Percentiles rank a stretch among this genome's conserved stretches.
phyloP scores from a whole-genome alignment of 2,113 vertebrate species.

The Nerophis lumbriciformis region DNA sequence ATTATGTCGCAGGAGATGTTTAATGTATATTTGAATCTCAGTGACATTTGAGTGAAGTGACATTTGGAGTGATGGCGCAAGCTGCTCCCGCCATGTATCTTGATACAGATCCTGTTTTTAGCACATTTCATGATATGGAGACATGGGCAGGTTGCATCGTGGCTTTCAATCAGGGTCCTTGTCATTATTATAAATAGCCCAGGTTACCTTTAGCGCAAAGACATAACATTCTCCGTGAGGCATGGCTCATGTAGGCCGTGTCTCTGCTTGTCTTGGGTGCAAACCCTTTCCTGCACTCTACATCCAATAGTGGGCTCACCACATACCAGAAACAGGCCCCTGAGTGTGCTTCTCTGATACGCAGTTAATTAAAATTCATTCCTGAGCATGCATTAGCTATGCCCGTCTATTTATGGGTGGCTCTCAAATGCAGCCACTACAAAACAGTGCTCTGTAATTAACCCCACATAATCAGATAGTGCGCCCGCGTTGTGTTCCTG shows the following conservation, averaged over 20 bases:
- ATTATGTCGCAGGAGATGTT: conserved; percentile 9
- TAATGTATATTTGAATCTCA: conserved; percentile 9
- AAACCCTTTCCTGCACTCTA: conserved; percentile 41
- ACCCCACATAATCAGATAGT: conserved; percentile 78
- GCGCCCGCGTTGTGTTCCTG: conserved; percentile 66
- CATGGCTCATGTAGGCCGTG: conserved; percentile 31
- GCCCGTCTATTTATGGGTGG: conserved; percentile 73
- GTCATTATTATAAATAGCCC: conserved; percentile 45
- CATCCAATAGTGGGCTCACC: conserved; percentile 54
- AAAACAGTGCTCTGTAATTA: conserved; percentile 79
- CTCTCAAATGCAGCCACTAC: conserved; percentile 74
- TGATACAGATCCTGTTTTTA: conserved; percentile 5
- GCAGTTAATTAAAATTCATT: conserved; percentile 76
- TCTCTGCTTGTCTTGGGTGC: conserved; percentile 41
- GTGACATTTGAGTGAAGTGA: conserved; percentile 10
- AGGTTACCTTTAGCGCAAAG: conserved; percentile 37
- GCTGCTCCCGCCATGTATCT: conserved; percentile 13
- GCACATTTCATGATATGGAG: conserved; percentile 22
- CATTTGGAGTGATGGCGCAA: conserved; percentile 5
- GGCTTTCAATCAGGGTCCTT: conserved; percentile 29
- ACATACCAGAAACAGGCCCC: conserved; percentile 58
- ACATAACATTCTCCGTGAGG: conserved; percentile 28
- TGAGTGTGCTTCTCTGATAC: conserved; percentile 60
- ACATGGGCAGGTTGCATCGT: conserved; percentile 19
- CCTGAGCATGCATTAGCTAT: conserved; percentile 72